Base-by-base conservation (phyloP, 2,888 invertebrate species). In the Sesia bembeciformis region DNA sequence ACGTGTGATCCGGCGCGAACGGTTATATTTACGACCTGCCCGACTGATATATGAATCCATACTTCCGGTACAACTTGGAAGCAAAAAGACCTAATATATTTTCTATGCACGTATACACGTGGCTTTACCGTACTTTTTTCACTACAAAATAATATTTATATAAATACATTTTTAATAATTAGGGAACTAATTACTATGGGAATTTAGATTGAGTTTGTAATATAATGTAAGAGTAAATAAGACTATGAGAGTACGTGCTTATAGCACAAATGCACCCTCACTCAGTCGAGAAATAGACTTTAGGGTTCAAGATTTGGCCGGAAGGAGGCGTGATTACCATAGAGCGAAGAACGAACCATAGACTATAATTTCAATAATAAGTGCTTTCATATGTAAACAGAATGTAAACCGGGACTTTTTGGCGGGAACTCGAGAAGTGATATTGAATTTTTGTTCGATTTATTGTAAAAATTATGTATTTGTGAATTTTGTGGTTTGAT, bases 41-140 rank as follows among this genome's bases (percentile, higher is more conserved):
- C 70, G 76, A 84, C 74, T 83, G 84, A 84, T 83, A 79, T 82
- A 84, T 78, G 77, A 76, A 76, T 67, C 70, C 66, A 42, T 59
- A 70, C 77, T 82, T 85, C 81, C 83, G 74, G 39, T 50, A 50
- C 4, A 50, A 38, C 5, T 50, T 50, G 39, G 50, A 4, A 50
- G 38, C 38, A 50, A 50, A 50, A 39, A 50, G 23, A 6, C 42
- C 42, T 7, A 6, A 7, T 42, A 42, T 5, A 42, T 42, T 42
- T 42, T 42, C 7, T 42, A 7, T 42, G 7, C 5, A 42, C 42
- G 5, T 42, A 7, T 42, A 3, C 5, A 42, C 42, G 5, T 42
- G 5, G 23, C 23, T 23, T 23, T 1, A 23, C 23, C 23, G 23
- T 23, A 23, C 23, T 23, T 23, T 23, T 23, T 23, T 23, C 23